These are phyloP conservation scores for Casuarius casuarius DNA, from an alignment of 2,113 vertebrate species.

Conservation along the genomic window DNA sequence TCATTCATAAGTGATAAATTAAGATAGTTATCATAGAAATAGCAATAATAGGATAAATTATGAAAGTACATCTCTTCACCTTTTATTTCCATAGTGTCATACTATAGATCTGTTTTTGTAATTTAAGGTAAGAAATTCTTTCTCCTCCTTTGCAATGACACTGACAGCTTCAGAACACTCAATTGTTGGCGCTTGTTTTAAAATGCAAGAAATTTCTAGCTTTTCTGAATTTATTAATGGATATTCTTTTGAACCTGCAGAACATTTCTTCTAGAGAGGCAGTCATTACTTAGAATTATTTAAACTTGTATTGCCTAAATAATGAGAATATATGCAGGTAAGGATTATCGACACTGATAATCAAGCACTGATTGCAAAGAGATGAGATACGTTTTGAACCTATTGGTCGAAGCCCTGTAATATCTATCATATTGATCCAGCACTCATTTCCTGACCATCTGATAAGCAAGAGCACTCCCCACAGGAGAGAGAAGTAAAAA, in stretches of 20 bases:
- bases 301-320: background rate
- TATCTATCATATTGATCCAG: slow-evolving; percentile 5
- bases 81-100: background rate
- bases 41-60: background rate
- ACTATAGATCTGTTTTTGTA: background rate
- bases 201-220: background rate
- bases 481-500: background rate
- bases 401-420: background rate
- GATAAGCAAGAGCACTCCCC: background rate
- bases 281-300: background rate
- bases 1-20: background rate
- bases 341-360: background rate
- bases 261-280: background rate
- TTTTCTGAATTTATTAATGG: background rate
- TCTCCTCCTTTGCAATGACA: background rate
- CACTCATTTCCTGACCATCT: background rate
- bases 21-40: background rate
- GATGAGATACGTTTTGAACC: background rate
- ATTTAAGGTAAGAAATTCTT: background rate
- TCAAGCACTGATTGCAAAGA: background rate
- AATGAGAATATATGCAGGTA: background rate
- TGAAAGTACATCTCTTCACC: background rate
- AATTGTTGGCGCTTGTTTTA: background rate
- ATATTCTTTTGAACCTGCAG: background rate
- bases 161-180: background rate